A percentile compares a stretch with the other conserved stretches of the same genome.
These are phyloP conservation scores for Acropora yongei DNA, from an alignment of 64 coral and sea anemone species.

Conservation along the genomic window DNA sequence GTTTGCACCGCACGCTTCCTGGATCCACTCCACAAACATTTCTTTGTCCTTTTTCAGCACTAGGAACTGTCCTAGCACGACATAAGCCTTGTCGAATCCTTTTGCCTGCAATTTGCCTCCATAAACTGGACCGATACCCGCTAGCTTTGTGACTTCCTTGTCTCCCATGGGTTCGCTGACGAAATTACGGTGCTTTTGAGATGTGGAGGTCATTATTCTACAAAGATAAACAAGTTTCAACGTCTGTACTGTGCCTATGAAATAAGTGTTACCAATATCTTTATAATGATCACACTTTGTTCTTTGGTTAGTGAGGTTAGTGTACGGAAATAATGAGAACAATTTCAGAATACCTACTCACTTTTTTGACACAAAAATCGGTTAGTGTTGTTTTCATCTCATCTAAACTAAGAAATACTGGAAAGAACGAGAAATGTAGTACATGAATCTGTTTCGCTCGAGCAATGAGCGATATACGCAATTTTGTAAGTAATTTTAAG, in stretches of 20 bases:
- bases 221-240: neutral
- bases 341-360: too few relatives aligned
- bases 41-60: constrained; percentile 93
- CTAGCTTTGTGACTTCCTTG: constrained; percentile 83
- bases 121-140: constrained; percentile 88
- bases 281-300: neutral
- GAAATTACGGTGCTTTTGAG: constrained; percentile 96
- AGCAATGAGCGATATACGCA: too few relatives aligned
- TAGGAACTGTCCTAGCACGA: constrained; percentile 94
- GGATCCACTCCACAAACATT: constrained; percentile 93
- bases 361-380: too few relatives aligned
- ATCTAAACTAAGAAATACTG: too few relatives aligned
- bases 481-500: too few relatives aligned
- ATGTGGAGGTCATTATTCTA: constrained; percentile 95
- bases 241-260: neutral
- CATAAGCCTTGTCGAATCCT: constrained; percentile 95
- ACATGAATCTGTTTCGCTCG: too few relatives aligned
- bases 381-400: too few relatives aligned
- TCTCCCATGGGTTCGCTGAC: constrained; percentile 99
- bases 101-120: constrained; percentile 68
- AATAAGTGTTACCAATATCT: neutral
- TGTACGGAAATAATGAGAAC: neutral
- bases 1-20: constrained; percentile 72
- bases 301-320: too few relatives aligned
- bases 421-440: too few relatives aligned